These are phyloP conservation scores for Anabas testudineus DNA, from an alignment of 2,797 vertebrate species.

Conservation along the genomic window DNA sequence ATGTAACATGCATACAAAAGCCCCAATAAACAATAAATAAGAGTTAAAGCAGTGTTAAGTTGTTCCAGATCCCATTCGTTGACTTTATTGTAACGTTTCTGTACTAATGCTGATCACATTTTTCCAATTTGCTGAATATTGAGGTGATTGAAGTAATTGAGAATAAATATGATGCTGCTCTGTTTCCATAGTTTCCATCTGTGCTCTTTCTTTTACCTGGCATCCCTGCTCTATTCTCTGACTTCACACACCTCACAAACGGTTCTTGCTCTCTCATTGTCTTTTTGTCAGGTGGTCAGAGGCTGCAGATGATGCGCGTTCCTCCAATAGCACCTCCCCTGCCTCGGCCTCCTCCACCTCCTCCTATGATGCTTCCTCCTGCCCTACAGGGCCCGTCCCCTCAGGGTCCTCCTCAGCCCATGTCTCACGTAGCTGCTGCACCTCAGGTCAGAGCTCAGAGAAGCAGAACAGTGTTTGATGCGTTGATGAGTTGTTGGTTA, in stretches of 20 bases:
- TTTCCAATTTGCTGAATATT: too few species aligned
- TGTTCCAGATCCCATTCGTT: too few species aligned
- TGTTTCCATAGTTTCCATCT: too few species aligned
- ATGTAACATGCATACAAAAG: too few species aligned
- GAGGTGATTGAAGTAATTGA: too few species aligned
- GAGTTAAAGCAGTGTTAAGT: too few species aligned
- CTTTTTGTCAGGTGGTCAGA: slow-evolving; percentile 78
- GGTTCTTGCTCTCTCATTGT: background rate
- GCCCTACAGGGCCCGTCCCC: slow-evolving; percentile 81
- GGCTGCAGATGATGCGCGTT: slow-evolving; percentile 87
- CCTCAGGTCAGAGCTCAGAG: slow-evolving; percentile 66
- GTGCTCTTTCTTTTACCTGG: background rate
- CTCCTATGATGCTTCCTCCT: slow-evolving; percentile 90
- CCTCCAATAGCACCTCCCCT: slow-evolving; percentile 90
- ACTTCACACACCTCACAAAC: background rate
- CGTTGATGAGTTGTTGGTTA: background rate
- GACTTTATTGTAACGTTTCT: too few species aligned
- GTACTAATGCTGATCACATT: too few species aligned
- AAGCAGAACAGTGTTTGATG: too few species aligned
- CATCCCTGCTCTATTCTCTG: background rate
- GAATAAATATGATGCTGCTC: too few species aligned
- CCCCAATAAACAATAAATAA: too few species aligned
- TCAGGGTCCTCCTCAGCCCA: slow-evolving; percentile 69
- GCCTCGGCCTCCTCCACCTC: slow-evolving; percentile 90
- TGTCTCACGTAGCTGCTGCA: slow-evolving; percentile 68